These are phyloP conservation scores for Piaya cayana DNA, from an alignment of 2,113 vertebrate genomes.

Conservation along the genomic window DNA sequence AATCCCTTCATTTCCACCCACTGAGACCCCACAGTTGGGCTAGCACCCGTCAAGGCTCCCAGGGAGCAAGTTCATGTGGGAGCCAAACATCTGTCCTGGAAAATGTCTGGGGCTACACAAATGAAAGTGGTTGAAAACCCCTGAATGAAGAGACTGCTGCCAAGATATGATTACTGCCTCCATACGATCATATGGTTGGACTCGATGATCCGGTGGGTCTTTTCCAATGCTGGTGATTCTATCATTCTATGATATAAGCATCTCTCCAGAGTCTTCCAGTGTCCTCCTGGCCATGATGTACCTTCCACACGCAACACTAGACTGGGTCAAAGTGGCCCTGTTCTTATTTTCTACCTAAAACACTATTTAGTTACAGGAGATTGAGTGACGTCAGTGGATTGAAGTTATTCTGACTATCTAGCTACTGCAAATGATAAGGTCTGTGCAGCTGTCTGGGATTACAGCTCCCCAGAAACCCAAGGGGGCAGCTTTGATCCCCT, in stretches of 20 bases:
- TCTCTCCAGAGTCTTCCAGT: neutral
- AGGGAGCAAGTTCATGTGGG: rapidly evolving
- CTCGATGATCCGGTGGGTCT: too few species aligned
- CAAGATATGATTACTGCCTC: rapidly evolving
- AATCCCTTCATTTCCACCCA: neutral
- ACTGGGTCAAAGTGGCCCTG: neutral
- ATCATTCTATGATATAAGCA: too few species aligned
- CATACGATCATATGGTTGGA: rapidly evolving
- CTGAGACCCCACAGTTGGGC: rapidly evolving
- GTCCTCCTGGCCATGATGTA: neutral
- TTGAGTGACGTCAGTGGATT: neutral
- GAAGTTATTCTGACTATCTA: neutral
- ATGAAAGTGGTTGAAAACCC: neutral
- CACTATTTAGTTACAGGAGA: neutral
- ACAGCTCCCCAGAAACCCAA: neutral
- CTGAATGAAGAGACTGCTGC: neutral
- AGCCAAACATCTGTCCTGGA: neutral
- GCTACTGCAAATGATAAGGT: neutral
- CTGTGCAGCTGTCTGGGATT: neutral
- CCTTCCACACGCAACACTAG: neutral
- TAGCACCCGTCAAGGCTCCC: rapidly evolving
- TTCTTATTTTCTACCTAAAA: neutral
- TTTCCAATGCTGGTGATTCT: too few species aligned
- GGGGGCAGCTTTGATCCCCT: neutral
- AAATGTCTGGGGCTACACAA: neutral